Percentiles rank a stretch among this genome's conserved stretches.
Evolutionary conservation across 2,797 vertebrate genomes (phyloP).

Genomic region (Psittacula derbiana): DNA sequence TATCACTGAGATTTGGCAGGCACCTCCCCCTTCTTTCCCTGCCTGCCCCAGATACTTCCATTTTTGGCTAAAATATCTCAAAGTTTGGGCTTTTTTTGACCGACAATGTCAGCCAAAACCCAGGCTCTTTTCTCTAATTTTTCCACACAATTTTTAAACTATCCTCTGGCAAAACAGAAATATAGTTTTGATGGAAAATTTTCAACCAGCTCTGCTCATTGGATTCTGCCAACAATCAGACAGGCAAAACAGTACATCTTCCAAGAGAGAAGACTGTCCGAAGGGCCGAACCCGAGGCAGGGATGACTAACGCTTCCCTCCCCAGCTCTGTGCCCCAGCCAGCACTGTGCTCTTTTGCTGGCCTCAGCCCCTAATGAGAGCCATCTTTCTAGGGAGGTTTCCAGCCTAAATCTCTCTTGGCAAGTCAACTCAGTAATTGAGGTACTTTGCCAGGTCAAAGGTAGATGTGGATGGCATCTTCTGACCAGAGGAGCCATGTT

Average conservation of each 20-base stretch:
- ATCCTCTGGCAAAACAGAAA: slow-evolving; percentile 48
- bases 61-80: slow-evolving; percentile 37
- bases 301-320: background rate
- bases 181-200: slow-evolving; percentile 41
- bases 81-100: slow-evolving; percentile 32
- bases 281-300: background rate
- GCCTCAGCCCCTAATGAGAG: slow-evolving; percentile 11
- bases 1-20: background rate
- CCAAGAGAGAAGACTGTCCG: slow-evolving; percentile 6
- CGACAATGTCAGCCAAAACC: slow-evolving; percentile 23
- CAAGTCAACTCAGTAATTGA: background rate
- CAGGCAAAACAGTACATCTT: background rate
- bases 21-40: background rate
- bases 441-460: slow-evolving; percentile 16
- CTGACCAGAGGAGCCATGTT: background rate
- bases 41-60: slow-evolving; percentile 21
- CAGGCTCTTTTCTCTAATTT: slow-evolving; percentile 13
- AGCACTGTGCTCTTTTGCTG: background rate
- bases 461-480: slow-evolving; percentile 21
- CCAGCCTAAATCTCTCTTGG: slow-evolving; percentile 27
- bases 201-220: slow-evolving; percentile 30
- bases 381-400: slow-evolving; percentile 43
- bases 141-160: slow-evolving; percentile 55
- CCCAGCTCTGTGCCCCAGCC: background rate
- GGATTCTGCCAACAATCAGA: background rate